A percentile compares a stretch with the other conserved stretches of the same genome.
These are phyloP conservation scores for Maylandia zebra DNA, from an alignment of 2,113 vertebrate genomes.

Conservation along the genomic window DNA sequence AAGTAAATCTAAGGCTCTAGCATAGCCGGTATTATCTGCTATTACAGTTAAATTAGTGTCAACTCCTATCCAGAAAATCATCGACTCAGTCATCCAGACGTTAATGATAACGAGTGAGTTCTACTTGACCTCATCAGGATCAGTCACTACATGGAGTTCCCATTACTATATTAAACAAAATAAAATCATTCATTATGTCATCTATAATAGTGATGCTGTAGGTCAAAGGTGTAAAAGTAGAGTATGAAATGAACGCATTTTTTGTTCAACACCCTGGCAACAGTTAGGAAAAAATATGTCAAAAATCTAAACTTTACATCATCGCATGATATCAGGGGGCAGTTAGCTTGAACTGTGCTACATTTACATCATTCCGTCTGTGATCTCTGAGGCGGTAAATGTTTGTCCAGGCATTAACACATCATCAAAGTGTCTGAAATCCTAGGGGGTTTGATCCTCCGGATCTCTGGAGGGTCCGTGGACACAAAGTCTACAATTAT, in stretches of 20 bases:
- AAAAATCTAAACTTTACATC: slow-evolving; percentile 26
- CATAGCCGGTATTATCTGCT: background rate
- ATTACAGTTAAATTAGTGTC: slow-evolving; percentile 2
- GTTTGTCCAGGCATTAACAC: slow-evolving; percentile 62
- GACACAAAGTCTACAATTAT: slow-evolving; percentile 63
- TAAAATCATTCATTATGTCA: slow-evolving; percentile 13
- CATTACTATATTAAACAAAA: slow-evolving; percentile 15
- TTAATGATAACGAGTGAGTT: slow-evolving; percentile 4
- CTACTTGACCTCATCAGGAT: slow-evolving; percentile 9
- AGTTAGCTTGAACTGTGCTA: slow-evolving; percentile 14
- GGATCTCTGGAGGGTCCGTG: slow-evolving; percentile 43
- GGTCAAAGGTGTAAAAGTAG: slow-evolving; percentile 41
- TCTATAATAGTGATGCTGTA: background rate
- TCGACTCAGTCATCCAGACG: background rate
- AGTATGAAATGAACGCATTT: background rate
- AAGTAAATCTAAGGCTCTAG: background rate
- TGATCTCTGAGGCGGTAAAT: slow-evolving; percentile 58
- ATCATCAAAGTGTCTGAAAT: slow-evolving; percentile 60
- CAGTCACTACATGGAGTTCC: background rate
- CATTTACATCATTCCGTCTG: slow-evolving; percentile 49
- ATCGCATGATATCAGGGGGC: slow-evolving; percentile 11
- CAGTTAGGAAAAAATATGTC: slow-evolving; percentile 20
- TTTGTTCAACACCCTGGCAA: slow-evolving; percentile 15
- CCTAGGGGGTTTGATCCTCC: slow-evolving; percentile 46
- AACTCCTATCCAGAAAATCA: slow-evolving; percentile 7